These are phyloP conservation scores for Candoia aspera DNA, from an alignment of 2,113 vertebrate species.

Conservation along the genomic window DNA sequence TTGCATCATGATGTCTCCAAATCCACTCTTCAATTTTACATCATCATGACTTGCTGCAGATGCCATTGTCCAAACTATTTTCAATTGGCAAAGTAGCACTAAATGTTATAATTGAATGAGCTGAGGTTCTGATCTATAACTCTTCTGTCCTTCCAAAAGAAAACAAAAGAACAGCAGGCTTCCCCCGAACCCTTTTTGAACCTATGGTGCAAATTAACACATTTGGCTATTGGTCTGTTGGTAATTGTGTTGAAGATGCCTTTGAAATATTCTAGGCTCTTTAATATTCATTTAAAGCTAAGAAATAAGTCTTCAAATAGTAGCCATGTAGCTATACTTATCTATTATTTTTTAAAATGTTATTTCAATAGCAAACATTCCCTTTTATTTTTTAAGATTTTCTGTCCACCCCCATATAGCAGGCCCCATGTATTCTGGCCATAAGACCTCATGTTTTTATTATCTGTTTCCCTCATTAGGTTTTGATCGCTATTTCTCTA, in stretches of 20 bases:
- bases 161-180: background rate
- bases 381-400: background rate
- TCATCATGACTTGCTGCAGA: background rate
- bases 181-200: background rate
- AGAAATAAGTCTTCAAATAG: background rate
- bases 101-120: background rate
- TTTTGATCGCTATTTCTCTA: slow-evolving; percentile 95
- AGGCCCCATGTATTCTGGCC: background rate
- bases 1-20: background rate
- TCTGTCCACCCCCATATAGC: background rate
- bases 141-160: background rate
- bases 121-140: background rate
- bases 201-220: background rate
- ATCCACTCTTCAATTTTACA: background rate
- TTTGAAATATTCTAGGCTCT: background rate
- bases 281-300: background rate
- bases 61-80: background rate
- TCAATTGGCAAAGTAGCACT: background rate
- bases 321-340: background rate
- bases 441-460: background rate
- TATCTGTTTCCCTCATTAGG: slow-evolving; percentile 71
- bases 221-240: background rate
- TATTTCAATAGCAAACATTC: accelerated
- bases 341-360: background rate
- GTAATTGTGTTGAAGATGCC: background rate